Evolutionary conservation across 1,140 invertebrate species (phyloP).

Genomic region (Pseudomyrmex sp.): DNA sequence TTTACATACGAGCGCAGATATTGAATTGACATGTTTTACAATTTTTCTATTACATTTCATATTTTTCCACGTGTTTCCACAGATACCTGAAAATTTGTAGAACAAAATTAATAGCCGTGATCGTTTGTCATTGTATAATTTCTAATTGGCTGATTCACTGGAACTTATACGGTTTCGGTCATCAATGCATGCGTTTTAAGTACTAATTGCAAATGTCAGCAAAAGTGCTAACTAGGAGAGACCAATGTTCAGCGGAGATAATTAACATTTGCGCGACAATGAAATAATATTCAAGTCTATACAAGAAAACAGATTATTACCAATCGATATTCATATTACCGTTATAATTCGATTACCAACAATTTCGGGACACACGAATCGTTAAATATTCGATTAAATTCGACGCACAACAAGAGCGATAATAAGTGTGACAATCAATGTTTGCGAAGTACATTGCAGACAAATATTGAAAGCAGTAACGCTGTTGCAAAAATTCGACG

Average conservation of each 20-base stretch:
- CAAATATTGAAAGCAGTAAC: slow-evolving; percentile 7
- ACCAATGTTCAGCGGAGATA: slow-evolving; percentile 27
- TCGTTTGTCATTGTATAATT: neutral
- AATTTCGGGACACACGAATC: slow-evolving; percentile 1
- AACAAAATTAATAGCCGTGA: neutral
- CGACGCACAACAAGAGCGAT: slow-evolving; percentile 18
- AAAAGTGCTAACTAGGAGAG: slow-evolving; percentile 23
- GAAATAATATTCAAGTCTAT: slow-evolving; percentile 30
- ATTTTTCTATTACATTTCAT: neutral
- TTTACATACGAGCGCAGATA: too few species aligned
- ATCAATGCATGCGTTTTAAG: slow-evolving; percentile 8
- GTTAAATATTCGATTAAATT: slow-evolving; percentile 31
- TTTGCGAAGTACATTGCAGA: neutral
- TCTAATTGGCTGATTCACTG: slow-evolving; percentile 2
- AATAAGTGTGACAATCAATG: slow-evolving; percentile 26
- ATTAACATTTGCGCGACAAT: slow-evolving; percentile 23
- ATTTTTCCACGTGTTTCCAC: neutral
- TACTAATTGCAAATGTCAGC: slow-evolving; percentile 18
- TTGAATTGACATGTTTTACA: too few species aligned
- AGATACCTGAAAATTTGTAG: neutral
- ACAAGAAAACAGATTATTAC: slow-evolving; percentile 45
- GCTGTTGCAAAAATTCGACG: slow-evolving; percentile 26
- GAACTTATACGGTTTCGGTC: neutral
- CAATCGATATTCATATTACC: slow-evolving; percentile 32
- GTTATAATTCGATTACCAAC: slow-evolving; percentile 32